Conservation (phyloP, 2,113 vertebrate genomes). For the Eulacestoma nigropectus region DNA sequence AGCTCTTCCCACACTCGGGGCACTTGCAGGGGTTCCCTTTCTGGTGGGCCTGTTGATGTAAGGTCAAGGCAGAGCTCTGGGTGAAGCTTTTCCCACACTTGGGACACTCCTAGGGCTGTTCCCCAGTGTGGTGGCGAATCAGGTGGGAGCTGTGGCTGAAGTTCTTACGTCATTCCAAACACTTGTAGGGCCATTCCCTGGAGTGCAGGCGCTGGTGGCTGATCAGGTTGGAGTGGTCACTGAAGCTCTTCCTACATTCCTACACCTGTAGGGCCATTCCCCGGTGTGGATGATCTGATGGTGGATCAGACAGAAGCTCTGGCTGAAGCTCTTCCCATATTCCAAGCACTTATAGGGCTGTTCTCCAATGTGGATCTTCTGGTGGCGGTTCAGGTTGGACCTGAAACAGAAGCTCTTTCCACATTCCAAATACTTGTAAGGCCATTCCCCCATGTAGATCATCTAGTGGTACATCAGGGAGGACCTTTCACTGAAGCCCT, state of each 20-base stretch:
- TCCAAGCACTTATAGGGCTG: background rate
- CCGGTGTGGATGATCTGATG: background rate
- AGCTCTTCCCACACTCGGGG: background rate
- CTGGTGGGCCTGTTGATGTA: no score
- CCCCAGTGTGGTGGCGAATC: background rate
- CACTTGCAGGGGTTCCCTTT: no score
- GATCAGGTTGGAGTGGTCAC: background rate
- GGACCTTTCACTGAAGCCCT: background rate
- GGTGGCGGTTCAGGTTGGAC: background rate
- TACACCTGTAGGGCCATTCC: no score
- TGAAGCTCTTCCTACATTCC: background rate
- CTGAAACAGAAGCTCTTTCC: background rate
- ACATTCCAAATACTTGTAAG: background rate
- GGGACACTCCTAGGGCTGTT: background rate
- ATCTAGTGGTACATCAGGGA: background rate
- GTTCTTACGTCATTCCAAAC: background rate
- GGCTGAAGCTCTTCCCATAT: background rate
- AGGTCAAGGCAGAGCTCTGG: no score
- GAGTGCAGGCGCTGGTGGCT: background rate
- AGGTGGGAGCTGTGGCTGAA: background rate
- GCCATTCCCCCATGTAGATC: background rate
- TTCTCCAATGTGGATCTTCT: background rate
- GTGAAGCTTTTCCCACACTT: background rate
- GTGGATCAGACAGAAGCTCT: background rate
- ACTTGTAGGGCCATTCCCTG: background rate